A percentile compares a stretch with the other conserved stretches of the same genome.
These are phyloP conservation scores for Ascaphus truei DNA, from an alignment of 2,113 vertebrate genomes.

Conservation along the genomic window DNA sequence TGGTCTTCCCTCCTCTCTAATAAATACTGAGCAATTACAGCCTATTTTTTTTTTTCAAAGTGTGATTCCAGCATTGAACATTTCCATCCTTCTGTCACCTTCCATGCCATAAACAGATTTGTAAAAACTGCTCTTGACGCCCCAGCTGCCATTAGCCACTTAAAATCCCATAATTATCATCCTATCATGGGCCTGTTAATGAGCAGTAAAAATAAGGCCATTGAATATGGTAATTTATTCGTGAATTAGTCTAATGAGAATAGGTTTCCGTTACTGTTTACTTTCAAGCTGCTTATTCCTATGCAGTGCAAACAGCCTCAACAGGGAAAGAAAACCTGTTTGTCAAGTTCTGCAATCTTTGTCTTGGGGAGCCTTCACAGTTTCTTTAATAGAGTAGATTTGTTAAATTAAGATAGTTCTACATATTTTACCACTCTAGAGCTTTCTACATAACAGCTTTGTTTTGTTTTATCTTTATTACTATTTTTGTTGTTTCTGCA, in stretches of 20 bases:
- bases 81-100: conserved; percentile 72
- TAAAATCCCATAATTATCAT: conserved; percentile 95
- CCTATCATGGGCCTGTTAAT: conserved; percentile 93
- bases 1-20: conserved; percentile 73
- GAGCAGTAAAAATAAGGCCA: conserved; percentile 92
- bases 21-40: conserved; percentile 79
- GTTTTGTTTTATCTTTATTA: not conserved
- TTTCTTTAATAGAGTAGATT: conserved; percentile 31
- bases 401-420: conserved; percentile 38
- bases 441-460: not conserved
- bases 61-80: conserved; percentile 70
- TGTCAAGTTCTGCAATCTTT: conserved; percentile 35
- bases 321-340: conserved; percentile 43
- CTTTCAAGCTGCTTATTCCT: conserved; percentile 65
- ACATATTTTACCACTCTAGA: conserved; percentile 24
- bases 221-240: conserved; percentile 98
- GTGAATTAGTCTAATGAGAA: conserved; percentile 90
- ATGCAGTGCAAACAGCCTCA: conserved; percentile 52
- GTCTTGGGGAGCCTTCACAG: conserved; percentile 41
- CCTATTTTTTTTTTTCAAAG: conserved; percentile 64
- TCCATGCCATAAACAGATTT: conserved; percentile 78
- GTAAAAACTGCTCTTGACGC: conserved; percentile 78
- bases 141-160: conserved; percentile 81
- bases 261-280: conserved; percentile 81
- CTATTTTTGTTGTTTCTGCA: not conserved